Evolutionary conservation across 2,888 invertebrate species (phyloP).

Genomic region (Allygus modestus): DNA sequence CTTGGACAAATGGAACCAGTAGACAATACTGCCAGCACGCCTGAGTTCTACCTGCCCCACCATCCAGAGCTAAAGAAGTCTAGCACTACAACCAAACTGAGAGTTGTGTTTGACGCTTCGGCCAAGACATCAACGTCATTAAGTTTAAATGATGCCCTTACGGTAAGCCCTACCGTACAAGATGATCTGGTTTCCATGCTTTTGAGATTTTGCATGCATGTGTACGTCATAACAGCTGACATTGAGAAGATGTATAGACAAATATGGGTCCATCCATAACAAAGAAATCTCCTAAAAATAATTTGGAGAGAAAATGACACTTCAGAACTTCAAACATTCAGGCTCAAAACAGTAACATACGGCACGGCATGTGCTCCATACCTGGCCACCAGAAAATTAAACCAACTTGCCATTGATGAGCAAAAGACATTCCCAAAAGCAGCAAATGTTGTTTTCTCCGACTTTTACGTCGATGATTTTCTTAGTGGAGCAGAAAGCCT

Average conservation of each 20-base stretch:
- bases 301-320: constrained; percentile 68
- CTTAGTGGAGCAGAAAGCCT: constrained; percentile 61
- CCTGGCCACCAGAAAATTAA: constrained; percentile 63
- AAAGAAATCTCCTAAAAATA: constrained; percentile 68
- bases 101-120: no score
- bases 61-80: background rate
- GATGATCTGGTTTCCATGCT: constrained; percentile 62
- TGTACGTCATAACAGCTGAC: constrained; percentile 67
- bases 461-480: constrained; percentile 69
- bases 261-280: constrained; percentile 65
- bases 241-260: constrained; percentile 71
- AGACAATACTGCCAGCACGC: no score
- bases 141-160: constrained; percentile 37
- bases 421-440: constrained; percentile 60
- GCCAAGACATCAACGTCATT: no score
- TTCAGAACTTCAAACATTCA: constrained; percentile 65
- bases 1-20: no score
- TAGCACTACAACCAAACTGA: background rate
- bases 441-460: constrained; percentile 46
- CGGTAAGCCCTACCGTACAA: constrained; percentile 63
- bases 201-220: constrained; percentile 61
- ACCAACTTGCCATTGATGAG: constrained; percentile 66
- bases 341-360: constrained; percentile 69
- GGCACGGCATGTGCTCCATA: constrained; percentile 69
- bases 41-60: no score